Conservation (phyloP, 2,797 vertebrate genomes). For the Lerista edwardsae region DNA sequence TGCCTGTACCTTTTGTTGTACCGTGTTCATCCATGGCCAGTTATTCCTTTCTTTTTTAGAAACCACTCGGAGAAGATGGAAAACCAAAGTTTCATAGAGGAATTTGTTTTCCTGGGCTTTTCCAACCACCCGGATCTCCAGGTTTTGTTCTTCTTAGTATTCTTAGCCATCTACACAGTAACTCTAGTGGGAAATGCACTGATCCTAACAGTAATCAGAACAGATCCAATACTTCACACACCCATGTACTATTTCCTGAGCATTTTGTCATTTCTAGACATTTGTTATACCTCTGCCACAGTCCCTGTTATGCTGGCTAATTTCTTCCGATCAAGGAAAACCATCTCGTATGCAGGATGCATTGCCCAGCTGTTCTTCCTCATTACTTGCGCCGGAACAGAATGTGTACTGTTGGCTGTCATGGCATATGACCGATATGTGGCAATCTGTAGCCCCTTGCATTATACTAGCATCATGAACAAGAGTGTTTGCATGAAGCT, state of each 20-base stretch:
- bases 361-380: slow-evolving; percentile 57
- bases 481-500: slow-evolving; percentile 5
- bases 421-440: slow-evolving; percentile 40
- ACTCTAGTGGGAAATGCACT: slow-evolving; percentile 15
- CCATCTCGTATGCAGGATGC: slow-evolving; percentile 26
- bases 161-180: slow-evolving; percentile 32
- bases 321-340: slow-evolving; percentile 16
- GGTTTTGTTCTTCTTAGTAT: slow-evolving; percentile 24
- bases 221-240: slow-evolving; percentile 21
- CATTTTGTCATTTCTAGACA: slow-evolving; percentile 45
- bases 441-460: slow-evolving; percentile 53
- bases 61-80: slow-evolving; percentile 16
- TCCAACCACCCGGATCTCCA: slow-evolving; percentile 7
- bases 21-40: slow-evolving; percentile 19
- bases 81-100: slow-evolving; percentile 31
- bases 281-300: slow-evolving; percentile 49
- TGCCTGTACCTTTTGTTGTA: not conserved
- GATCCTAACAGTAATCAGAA: not conserved
- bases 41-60: slow-evolving; percentile 7
- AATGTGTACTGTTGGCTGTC: slow-evolving; percentile 49
- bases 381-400: slow-evolving; percentile 39
- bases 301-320: slow-evolving; percentile 42
- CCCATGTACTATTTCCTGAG: slow-evolving; percentile 48
- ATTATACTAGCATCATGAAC: slow-evolving; percentile 32
- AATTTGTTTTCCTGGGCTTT: slow-evolving; percentile 46